These are phyloP conservation scores for Drosophila micromelanica DNA, from an alignment of 1,140 invertebrate genomes.

Conservation along the genomic window DNA sequence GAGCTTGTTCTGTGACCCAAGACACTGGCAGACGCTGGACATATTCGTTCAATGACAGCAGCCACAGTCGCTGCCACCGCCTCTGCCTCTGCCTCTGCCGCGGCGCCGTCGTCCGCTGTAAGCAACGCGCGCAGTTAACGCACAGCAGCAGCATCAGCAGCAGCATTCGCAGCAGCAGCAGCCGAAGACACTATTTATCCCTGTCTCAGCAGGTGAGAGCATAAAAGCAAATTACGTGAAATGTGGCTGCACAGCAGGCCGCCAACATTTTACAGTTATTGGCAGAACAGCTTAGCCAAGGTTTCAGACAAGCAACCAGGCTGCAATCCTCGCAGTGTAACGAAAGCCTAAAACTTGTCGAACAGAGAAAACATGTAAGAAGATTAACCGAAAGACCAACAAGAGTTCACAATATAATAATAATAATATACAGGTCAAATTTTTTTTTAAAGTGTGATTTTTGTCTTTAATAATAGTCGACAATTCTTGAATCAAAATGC, in stretches of 20 bases:
- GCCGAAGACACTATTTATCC: constrained; percentile 16
- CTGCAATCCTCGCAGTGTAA: too few species aligned
- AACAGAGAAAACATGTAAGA: too few species aligned
- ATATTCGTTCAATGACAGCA: constrained; percentile 73
- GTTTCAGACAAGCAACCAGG: too few species aligned
- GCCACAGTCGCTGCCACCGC: constrained; percentile 42
- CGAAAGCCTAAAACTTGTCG: too few species aligned
- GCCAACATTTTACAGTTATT: too few species aligned
- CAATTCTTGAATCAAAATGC: too few species aligned
- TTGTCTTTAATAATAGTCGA: too few species aligned
- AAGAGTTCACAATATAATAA: too few species aligned
- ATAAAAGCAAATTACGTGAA: neutral
- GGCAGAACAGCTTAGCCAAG: too few species aligned
- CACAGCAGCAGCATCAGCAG: constrained; percentile 25
- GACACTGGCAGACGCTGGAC: constrained; percentile 18
- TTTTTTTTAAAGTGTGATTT: too few species aligned
- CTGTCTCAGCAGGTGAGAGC: constrained; percentile 45
- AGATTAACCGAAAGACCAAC: too few species aligned
- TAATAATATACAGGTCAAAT: too few species aligned
- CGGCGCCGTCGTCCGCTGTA: constrained; percentile 42
- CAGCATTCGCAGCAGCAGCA: constrained; percentile 4
- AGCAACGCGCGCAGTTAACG: constrained; percentile 49
- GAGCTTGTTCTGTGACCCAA: constrained; percentile 13
- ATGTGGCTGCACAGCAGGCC: neutral
- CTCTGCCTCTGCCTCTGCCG: constrained; percentile 30